phyloP scores from a whole-genome alignment of 2,113 vertebrate genomes.

The Dinomys branickii region DNA sequence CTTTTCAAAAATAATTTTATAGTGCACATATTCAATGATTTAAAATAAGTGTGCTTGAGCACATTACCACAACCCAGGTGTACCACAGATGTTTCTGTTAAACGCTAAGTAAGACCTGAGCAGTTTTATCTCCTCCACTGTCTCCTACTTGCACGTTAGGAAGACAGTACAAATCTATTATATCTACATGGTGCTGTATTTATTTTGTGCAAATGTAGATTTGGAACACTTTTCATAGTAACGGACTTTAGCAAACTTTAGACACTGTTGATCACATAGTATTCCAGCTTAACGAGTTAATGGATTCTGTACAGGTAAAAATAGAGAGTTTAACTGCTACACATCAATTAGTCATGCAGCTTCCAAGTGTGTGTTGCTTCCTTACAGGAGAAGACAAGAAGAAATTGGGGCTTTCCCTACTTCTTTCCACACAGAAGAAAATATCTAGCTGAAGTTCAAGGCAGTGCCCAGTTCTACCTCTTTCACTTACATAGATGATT shows the following conservation, averaged over 20 bases:
- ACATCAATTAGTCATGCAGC: background rate
- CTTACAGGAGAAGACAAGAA: background rate
- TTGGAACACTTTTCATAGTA: background rate
- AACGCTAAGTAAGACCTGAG: background rate
- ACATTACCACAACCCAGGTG: background rate
- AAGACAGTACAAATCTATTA: background rate
- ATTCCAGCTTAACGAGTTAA: background rate
- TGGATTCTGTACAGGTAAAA: background rate
- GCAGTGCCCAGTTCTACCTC: background rate
- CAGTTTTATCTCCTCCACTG: background rate
- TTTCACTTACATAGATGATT: background rate
- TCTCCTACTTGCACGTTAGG: background rate
- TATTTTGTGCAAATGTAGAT: constrained; percentile 13
- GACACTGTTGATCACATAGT: background rate
- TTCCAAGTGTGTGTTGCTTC: background rate
- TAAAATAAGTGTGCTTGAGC: background rate
- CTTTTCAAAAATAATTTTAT: constrained; percentile 11
- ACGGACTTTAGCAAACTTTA: background rate
- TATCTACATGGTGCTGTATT: background rate
- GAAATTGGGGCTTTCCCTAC: background rate
- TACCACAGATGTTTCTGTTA: background rate
- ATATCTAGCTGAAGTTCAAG: background rate
- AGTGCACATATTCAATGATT: background rate
- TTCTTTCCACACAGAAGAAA: background rate
- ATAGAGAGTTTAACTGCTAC: background rate